Percentiles rank a stretch among this genome's conserved stretches.
Conservation (phyloP, 2,888 invertebrate species). For the Agrochola macilenta region DNA sequence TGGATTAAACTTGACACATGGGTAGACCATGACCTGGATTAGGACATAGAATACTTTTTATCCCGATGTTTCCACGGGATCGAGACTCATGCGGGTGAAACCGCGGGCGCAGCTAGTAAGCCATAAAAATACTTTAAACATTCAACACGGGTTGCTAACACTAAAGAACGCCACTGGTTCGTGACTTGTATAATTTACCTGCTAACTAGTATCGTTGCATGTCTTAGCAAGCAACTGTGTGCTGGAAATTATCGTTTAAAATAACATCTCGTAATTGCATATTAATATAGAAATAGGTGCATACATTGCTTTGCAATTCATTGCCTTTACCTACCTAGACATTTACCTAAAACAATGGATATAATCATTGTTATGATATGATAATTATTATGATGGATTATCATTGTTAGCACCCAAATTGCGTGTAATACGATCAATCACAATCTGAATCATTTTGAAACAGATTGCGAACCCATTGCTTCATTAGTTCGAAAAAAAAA, state of each 20-base stretch:
- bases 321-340: background rate
- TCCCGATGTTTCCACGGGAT: no score
- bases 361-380: background rate
- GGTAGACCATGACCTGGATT: no score
- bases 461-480: no score
- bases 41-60: no score
- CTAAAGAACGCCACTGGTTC: constrained; percentile 36
- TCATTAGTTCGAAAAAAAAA: no score
- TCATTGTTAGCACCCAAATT: background rate
- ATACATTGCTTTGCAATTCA: background rate
- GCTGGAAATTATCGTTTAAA: constrained; percentile 10
- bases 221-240: constrained; percentile 21
- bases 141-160: constrained; percentile 29
- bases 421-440: no score
- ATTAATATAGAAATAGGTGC: background rate
- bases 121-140: constrained; percentile 26
- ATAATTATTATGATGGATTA: background rate
- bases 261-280: background rate
- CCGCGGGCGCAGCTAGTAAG: no score
- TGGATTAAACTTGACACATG: no score
- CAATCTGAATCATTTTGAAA: no score
- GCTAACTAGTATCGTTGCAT: constrained; percentile 23
- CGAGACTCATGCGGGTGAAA: no score
- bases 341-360: background rate
- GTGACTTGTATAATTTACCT: constrained; percentile 24